These are phyloP conservation scores for Hephaestus fuliginosus DNA, from an alignment of 2,797 vertebrate genomes.

Conservation along the genomic window DNA sequence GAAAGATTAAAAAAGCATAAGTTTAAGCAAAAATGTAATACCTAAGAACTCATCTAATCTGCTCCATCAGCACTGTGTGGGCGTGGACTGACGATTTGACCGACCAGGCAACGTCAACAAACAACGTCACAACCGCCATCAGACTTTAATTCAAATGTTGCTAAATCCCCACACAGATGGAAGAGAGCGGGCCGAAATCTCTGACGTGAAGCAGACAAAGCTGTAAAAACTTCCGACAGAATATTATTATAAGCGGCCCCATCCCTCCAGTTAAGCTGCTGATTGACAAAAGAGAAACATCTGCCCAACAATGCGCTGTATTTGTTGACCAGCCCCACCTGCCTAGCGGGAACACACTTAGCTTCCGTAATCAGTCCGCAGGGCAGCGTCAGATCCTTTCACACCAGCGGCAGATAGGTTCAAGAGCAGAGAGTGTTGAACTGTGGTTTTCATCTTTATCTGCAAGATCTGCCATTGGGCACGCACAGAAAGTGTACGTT, in stretches of 20 bases:
- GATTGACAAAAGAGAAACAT: not conserved
- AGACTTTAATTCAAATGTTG: not conserved
- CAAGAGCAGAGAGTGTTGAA: not conserved
- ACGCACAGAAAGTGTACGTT: not conserved
- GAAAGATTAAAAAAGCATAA: not conserved
- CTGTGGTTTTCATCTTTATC: not conserved
- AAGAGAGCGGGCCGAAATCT: not conserved
- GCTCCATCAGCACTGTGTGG: not conserved
- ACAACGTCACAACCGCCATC: not conserved
- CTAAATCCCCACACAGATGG: not conserved
- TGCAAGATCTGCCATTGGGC: not conserved
- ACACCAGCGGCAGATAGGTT: not conserved
- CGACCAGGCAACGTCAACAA: not conserved
- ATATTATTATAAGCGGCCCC: not conserved
- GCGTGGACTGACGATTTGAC: too few species aligned
- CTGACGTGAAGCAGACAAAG: not conserved
- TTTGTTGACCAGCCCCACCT: not conserved
- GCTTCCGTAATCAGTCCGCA: not conserved
- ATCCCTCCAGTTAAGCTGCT: not conserved
- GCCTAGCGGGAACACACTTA: not conserved
- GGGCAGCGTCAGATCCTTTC: not conserved
- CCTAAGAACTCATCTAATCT: not conserved
- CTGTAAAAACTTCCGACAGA: not conserved
- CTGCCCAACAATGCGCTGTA: not conserved
- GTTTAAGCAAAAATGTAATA: too few species aligned